Base-by-base conservation (phyloP, 2,113 vertebrate genomes). In the Ctenodactylus gundi region DNA sequence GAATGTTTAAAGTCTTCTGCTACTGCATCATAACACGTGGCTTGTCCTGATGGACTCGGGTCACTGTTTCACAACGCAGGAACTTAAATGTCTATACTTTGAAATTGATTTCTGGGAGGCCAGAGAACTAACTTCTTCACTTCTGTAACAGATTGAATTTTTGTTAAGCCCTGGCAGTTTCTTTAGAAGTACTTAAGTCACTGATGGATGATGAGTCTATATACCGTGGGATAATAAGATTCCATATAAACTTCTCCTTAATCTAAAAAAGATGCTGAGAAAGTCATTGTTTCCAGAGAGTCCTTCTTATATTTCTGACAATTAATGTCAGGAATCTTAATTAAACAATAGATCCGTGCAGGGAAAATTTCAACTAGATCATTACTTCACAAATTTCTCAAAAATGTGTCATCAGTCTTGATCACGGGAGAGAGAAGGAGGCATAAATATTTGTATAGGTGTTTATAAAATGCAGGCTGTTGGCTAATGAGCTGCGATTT, bases 361-460 rank as follows among this genome's bases (percentile, higher is more conserved):
- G 83, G 44, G 85, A 60, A 85, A 91, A 14, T 17, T 72, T 67
- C 72, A 39, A 73, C 72, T 85, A 93, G 70, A 88, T 82, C 62
- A 27, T 18, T 36, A 20, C n/a, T 62, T 78, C 83, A 39, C 49
- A n/a, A 55, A 81, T 89, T 93, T 85, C 31, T 31, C 62, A 12
- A 88, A 78, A 29, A 36, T 82, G 86, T 93, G 84, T 85, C 82
- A 67, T 72, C 80, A 73, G 85, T 21, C 41, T 57, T 23, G 57
- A 89, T 88, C 62, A 46, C 49, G 62, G 62, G 53, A 68, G 29
- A 68, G 60, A 81, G 80, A 75, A 51, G 85, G 67, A 78, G 62
- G 62, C 81, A 57, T 51, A 94, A 13, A 88, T 85, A 88, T 92
- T 93, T 96, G 76, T 36, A 57, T 87, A 92, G 95, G 94, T 95